Evolutionary conservation across 2,113 vertebrate genomes (phyloP), one percentile per base, ranked within the genome.

Genomic region (Pseudolaguvia tuberculata): DNA sequence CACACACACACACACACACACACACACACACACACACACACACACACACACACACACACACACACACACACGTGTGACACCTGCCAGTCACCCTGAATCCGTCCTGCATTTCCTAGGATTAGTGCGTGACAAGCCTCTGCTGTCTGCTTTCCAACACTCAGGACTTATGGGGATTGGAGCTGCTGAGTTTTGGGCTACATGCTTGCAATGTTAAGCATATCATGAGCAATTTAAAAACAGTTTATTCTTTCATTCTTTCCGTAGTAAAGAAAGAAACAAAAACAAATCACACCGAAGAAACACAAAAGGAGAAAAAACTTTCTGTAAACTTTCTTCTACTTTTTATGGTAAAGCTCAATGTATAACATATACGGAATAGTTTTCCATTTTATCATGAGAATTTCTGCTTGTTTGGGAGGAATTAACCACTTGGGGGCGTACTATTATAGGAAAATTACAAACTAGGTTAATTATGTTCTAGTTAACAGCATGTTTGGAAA

Each of bases 1-100:
- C 59, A 71, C 74, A 67, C n/a, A n/a, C n/a, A n/a, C n/a, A n/a
- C n/a, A n/a, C n/a, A n/a, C n/a, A n/a, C n/a, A n/a, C n/a, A n/a
- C n/a, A n/a, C n/a, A n/a, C n/a, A n/a, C n/a, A n/a, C n/a, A n/a
- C n/a, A 81, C 57, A 72, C 8, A 53, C 68, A 53, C 18, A 67
- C 75, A 78, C 72, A 81, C 57, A 72, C 15, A 53, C 68, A 55
- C 29, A 70, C 13, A 67, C 65, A 50, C 47, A 68, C 25, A 45
- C 25, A 48, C 39, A 59, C 23, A 17, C 59, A 72, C 74, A 48
- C 31, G 17, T 59, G 58, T 42, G 52, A 75, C 78, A 79, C 74
- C 80, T 79, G 80, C 71, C 78, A 74, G 47, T 79, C 75, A 79
- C 71, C 35, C 74, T 20, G 45, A 76, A 76, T 70, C 65, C 58